Conservation (phyloP, 2,113 vertebrate species). For the Albula goreensis region DNA sequence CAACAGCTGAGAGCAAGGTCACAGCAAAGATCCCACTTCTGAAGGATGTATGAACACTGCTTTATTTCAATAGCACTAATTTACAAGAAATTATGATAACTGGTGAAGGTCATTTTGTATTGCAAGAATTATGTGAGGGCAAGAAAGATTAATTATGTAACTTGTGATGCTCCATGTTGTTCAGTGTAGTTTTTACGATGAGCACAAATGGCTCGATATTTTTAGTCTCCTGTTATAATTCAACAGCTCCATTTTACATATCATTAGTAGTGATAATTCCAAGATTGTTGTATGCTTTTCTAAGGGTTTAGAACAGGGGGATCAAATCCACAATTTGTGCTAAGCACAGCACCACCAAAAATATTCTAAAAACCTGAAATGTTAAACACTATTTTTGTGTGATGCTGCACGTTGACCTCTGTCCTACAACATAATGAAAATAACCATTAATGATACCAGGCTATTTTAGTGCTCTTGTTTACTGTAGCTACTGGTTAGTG, state of each 20-base stretch:
- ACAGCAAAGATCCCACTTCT: constrained; percentile 14
- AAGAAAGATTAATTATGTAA: not conserved
- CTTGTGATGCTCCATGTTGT: not conserved
- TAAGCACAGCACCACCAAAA: not conserved
- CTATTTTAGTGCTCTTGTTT: constrained; percentile 36
- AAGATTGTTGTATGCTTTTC: not conserved
- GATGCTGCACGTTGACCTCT: constrained; percentile 13
- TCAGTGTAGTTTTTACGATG: not conserved
- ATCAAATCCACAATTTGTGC: not conserved
- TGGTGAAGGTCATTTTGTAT: not conserved
- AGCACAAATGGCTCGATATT: not conserved
- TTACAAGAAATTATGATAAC: not conserved
- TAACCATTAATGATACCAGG: constrained; percentile 29
- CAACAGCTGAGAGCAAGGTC: not conserved
- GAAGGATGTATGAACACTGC: not conserved
- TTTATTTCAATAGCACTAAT: not conserved
- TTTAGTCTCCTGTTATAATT: not conserved
- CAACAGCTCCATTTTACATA: not conserved
- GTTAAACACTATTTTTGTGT: not conserved
- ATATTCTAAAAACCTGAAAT: not conserved
- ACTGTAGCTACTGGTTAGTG: constrained; percentile 17
- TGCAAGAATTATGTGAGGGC: not conserved
- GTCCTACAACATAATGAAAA: constrained; percentile 18
- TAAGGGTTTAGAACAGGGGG: not conserved
- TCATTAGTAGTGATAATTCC: not conserved